Base-by-base conservation (phyloP, 2,797 vertebrate genomes). In the Masticophis lateralis region DNA sequence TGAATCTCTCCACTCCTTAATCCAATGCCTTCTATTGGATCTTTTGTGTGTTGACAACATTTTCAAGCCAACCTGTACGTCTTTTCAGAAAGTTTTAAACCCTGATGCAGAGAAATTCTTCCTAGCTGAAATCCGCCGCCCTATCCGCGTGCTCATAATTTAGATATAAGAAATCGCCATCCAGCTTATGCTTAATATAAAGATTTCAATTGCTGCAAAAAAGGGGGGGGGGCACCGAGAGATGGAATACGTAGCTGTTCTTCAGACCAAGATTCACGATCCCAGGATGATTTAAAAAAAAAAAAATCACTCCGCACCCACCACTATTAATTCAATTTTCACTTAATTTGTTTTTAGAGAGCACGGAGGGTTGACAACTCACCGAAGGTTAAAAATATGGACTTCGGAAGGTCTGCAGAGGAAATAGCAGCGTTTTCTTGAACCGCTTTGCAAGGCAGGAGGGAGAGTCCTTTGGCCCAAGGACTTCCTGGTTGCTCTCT, bases 261-360 rank as follows among this genome's bases (percentile, higher is more conserved):
- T 97, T 96, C 94, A 95, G 94, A 93, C 95, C 95, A 89, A 96
- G 92, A 61, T 94, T 96, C 91, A 96, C 95, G 94, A 96, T 97
- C 47, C 7, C 96, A 94, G 89, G 61, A 96, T 90, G 96, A 97
- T 53, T 53, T 11, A 53, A 53, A 53, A 53, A 53, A 53, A 53
- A 53, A 53, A 53, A 53, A 53, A 2, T 53, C 53, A 2, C 53
- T 55, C 55, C 10, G 55, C 55, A 55, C 55, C 55, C 56, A 18
- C 3, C 14, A 96, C 92, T 87, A 95, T 94, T 94, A 96, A 96
- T 96, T 97, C 97, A 96, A 97, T 97, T 96, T 95, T 96, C 93
- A 95, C 88, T 96, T 95, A 96, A 96, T 96, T 95, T 95, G 63
- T 95, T 95, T 92, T 87, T 94, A 95, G 91, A 95, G 92, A 55